Conservation (phyloP, 2,113 vertebrate genomes). For the Caloenas nicobarica region DNA sequence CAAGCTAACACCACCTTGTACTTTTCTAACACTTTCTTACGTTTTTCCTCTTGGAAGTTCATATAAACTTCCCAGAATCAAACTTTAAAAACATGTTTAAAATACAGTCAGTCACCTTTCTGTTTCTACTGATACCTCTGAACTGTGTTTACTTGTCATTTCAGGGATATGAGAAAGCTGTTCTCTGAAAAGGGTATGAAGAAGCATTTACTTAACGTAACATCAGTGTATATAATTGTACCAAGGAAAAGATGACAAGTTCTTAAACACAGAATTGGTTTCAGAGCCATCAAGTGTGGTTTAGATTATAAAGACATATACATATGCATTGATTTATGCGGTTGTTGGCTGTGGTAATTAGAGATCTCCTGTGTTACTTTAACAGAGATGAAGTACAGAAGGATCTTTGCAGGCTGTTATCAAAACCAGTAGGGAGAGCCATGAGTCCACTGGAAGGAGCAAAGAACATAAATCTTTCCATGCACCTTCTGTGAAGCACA, state of each 20-base stretch:
- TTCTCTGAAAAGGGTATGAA: background rate
- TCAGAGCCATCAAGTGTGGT: background rate
- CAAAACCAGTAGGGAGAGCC: constrained; percentile 65
- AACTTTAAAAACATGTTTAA: background rate
- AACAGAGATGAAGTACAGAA: background rate
- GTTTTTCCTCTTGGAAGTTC: background rate
- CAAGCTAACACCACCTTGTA: background rate
- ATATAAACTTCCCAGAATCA: background rate
- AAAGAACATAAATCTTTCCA: constrained; percentile 18
- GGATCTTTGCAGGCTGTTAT: constrained; percentile 37
- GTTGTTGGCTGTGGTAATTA: background rate
- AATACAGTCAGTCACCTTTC: background rate
- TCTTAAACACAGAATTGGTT: background rate
- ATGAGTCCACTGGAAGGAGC: constrained; percentile 34
- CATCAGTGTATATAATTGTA: background rate
- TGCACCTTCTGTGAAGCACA: background rate
- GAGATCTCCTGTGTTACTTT: background rate
- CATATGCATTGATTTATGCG: background rate
- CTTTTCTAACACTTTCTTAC: background rate
- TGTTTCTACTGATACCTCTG: background rate
- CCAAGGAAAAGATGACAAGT: background rate
- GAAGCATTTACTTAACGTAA: background rate
- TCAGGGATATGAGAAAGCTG: background rate
- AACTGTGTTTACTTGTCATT: background rate
- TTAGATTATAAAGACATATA: background rate